Base-by-base conservation (phyloP, 1,140 invertebrate genomes). In the Plodia interpunctella region DNA sequence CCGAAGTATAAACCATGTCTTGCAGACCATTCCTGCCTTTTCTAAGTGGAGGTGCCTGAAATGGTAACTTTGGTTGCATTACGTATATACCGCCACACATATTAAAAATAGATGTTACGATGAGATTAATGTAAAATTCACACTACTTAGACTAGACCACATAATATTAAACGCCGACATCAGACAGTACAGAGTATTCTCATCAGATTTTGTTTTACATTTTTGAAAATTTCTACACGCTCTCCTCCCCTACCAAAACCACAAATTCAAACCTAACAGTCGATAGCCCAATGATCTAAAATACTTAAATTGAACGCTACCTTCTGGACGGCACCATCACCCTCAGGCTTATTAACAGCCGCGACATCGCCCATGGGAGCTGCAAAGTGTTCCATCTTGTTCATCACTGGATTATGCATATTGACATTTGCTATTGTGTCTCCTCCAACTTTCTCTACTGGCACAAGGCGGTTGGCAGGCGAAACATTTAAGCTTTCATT, bases 11-110 rank as follows among this genome's bases (percentile, higher is more conserved):
- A 25, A 76, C 72, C 57, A 83, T 66, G 65, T 88, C 86, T 67
- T 88, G 86, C 49, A 88, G 64, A 5, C 86, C 86, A 59, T 88
- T 88, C 52, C 80, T 73, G 13, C 55, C 49, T 49, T 77, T 32
- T 81, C 11, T 17, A 52, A 56, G 13, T 15, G 66, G 58, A n/a
- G 55, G 20, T n/a, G 38, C 17, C 76, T 79, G 57, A 54, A 76
- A 73, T 15, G 25, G 38, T 20, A 69, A 15, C 59, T 21, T 53
- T 20, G 9, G 32, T 25, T 6, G 6, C 21, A 25, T 25, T 25
- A 25, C n/a, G n/a, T n/a, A n/a, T n/a, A n/a, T n/a, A n/a, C n/a
- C n/a, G n/a, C n/a, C n/a, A n/a, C n/a, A n/a, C n/a, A n/a, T n/a
- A n/a, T n/a, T n/a, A n/a, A n/a, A n/a, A n/a, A 25, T 25, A 25